Evolutionary conservation across 2,113 vertebrate species (phyloP), one percentile per base, ranked within the genome.

Genomic region (Phyllopteryx taeniolatus): DNA sequence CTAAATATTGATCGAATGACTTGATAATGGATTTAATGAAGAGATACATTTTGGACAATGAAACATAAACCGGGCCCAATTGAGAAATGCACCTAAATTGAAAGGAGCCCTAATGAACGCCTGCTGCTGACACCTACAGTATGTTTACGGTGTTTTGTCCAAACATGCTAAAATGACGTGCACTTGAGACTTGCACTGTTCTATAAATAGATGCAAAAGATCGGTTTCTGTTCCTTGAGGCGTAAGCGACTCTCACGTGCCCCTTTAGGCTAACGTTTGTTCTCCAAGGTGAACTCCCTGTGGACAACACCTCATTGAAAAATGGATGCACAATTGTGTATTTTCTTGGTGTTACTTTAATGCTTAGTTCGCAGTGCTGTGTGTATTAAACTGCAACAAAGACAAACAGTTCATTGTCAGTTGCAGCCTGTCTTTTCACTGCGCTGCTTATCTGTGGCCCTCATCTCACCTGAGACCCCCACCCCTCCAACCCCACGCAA

Each of bases 381-480:
- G 22, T 57, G 22, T 27, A 4, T 27, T 22, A 4, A 4, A 27
- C 56, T 27, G 56, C 22, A 57, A 57, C 22, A 71, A 51, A 79
- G 46, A 12, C 49, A 78, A 5, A 77, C 57, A 84, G 90, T 91
- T 83, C 84, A 82, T 54, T 70, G 73, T 71, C 62, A 70, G 39
- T 57, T 57, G 27, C 51, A 67, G 63, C 75, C 44, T 54, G 0
- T 8, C 46, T 13, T 71, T 62, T 35, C 65, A 54, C 27, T 11
- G 0, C 0, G 1, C 51, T 33, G n/a, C 79, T 82, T 90, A 91
- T 92, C 90, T 90, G 19, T 77, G 77, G 51, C 84, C 83, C 76
- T 82, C 59, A 92, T 91, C 90, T 92, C 72, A 77, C 76, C 68
- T 19, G 13, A 83, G 79, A 3, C 20, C 42, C 42, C 62, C 62